Conservation (phyloP, 2,888 invertebrate genomes). For the Nebria salina region DNA sequence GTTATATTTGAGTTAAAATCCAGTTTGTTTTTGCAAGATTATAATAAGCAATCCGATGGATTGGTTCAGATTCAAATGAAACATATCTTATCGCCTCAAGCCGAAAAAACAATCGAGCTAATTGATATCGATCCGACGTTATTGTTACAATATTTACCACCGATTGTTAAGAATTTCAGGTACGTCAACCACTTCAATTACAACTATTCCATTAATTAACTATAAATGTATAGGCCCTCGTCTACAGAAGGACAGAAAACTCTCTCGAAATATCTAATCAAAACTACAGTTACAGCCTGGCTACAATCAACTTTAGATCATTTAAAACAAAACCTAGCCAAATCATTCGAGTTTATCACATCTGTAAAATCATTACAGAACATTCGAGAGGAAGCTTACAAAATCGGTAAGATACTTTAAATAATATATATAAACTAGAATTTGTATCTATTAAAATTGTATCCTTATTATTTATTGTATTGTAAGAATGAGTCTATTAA, state of each 20-base stretch:
- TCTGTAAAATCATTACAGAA: slow-evolving; percentile 77
- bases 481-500: slow-evolving; percentile 8
- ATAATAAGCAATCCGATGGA: slow-evolving; percentile 56
- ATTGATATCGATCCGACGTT: slow-evolving; percentile 57
- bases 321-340: slow-evolving; percentile 68
- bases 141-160: slow-evolving; percentile 59
- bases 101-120: slow-evolving; percentile 58
- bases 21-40: slow-evolving; percentile 48
- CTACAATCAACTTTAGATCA: slow-evolving; percentile 69
- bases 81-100: slow-evolving; percentile 57
- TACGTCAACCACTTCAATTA: slow-evolving; percentile 40
- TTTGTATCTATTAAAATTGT: no score
- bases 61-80: slow-evolving; percentile 61
- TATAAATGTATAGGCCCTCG: slow-evolving; percentile 21
- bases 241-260: slow-evolving; percentile 32
- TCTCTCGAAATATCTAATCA: slow-evolving; percentile 56
- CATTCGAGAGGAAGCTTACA: slow-evolving; percentile 75
- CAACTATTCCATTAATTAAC: slow-evolving; percentile 14
- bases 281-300: slow-evolving; percentile 70
- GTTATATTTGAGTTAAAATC: no score
- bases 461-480: not conserved
- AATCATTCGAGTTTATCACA: slow-evolving; percentile 71
- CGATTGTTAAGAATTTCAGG: slow-evolving; percentile 61
- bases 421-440: not conserved
- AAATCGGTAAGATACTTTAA: slow-evolving; percentile 63